phyloP scores from a whole-genome alignment of 2,113 vertebrate genomes.

The Melanotaenia duboulayi region DNA sequence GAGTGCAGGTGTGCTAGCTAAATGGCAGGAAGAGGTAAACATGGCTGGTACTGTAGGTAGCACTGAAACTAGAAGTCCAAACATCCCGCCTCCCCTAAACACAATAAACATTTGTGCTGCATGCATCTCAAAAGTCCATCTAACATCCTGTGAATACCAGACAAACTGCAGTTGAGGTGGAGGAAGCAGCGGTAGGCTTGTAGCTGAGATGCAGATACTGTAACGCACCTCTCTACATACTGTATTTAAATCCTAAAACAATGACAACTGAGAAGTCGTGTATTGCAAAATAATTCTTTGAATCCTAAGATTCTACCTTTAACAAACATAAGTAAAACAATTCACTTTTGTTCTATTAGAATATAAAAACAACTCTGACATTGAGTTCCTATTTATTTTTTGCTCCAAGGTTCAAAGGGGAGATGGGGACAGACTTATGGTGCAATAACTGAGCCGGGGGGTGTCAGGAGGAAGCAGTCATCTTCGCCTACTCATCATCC shows the following conservation, averaged over 20 bases:
- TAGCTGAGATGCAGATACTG: conserved; percentile 23
- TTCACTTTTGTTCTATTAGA: neutral
- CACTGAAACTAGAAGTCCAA: conserved; percentile 35
- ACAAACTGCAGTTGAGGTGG: conserved; percentile 11
- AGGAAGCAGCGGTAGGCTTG: conserved; percentile 3
- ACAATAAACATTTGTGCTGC: neutral
- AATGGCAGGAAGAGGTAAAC: conserved; percentile 60
- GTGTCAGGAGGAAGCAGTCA: conserved; percentile 1
- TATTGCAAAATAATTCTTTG: conserved; percentile 3
- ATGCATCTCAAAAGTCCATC: conserved; percentile 34
- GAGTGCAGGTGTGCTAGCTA: conserved; percentile 29
- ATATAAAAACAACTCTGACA: conserved; percentile 3
- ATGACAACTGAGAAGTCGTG: neutral
- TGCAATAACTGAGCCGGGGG: conserved; percentile 10
- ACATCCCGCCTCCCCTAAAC: neutral
- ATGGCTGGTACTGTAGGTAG: conserved; percentile 37
- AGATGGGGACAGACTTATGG: conserved; percentile 8
- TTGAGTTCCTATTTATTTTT: conserved; percentile 2
- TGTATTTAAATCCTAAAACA: conserved; percentile 4
- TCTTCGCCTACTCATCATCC: conserved; percentile 80
- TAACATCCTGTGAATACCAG: conserved; percentile 11
- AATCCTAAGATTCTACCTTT: conserved; percentile 16
- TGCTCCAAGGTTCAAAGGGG: conserved; percentile 19
- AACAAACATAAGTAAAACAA: neutral
- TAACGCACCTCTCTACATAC: neutral